Base-by-base conservation (phyloP, 1,140 invertebrate species). In the Drusus annulatus region DNA sequence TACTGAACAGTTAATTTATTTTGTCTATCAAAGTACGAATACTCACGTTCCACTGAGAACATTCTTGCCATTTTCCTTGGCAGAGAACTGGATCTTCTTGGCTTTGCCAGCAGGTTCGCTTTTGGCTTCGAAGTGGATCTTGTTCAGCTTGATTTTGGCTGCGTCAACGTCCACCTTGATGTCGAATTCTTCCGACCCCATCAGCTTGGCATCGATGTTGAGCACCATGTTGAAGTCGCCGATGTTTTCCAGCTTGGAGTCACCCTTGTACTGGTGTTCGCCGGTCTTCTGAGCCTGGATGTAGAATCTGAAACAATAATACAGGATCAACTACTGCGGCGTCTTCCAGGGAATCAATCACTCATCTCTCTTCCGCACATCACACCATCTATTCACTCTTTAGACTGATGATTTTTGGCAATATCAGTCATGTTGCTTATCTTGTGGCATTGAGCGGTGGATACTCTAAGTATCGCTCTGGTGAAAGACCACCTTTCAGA, bases 11-110 rank as follows among this genome's bases (percentile, higher is more conserved):
- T n/a, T n/a, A n/a, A n/a, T n/a, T n/a, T n/a, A n/a, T n/a, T n/a
- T n/a, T n/a, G n/a, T n/a, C n/a, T n/a, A n/a, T n/a, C n/a, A n/a
- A n/a, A n/a, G n/a, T n/a, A n/a, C n/a, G n/a, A n/a, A 13, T 21
- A 78, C 84, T 84, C 86, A 93, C 92, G 89, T 93, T 87, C 94
- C 95, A 83, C 91, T 91, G 3, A 95, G 81, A 21, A 95, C 84
- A 71, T 93, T 92, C 83, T 93, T 92, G 56, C 91, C 91, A 4
- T 91, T 91, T 65, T 92, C 92, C 7, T 91, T 93, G 0, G 92
- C 90, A 0, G 89, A 87, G 74, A 95, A 89, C 69, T 92, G 88
- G 58, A 95, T 89, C 28, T 89, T 90, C 74, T 93, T 94, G 28
- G 50, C 73, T 52, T 86, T 89, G 10, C 91, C 92, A 0, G 88